These are phyloP conservation scores for Nannobrachium achirus DNA, from an alignment of 2,113 vertebrate species.

Conservation along the genomic window DNA sequence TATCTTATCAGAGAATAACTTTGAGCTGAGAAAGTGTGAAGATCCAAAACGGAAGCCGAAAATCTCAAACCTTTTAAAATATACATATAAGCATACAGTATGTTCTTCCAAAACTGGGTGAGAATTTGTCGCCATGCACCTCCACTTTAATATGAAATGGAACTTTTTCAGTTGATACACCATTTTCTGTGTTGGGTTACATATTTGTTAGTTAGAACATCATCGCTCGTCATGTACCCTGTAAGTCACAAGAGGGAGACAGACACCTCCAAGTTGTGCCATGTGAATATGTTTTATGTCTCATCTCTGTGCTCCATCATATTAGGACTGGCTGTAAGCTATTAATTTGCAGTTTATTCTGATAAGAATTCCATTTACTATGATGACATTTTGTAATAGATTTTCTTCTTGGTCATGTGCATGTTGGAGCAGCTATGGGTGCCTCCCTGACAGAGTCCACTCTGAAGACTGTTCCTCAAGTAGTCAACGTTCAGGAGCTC, in stretches of 20 bases:
- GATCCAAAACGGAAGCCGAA: too few species aligned
- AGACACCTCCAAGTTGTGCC: conserved; percentile 24
- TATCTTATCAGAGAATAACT: neutral
- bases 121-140: neutral
- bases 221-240: conserved; percentile 7
- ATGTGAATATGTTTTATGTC: neutral
- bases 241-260: conserved; percentile 69
- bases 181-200: too few species aligned
- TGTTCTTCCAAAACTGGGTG: too few species aligned
- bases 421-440: conserved; percentile 70
- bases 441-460: conserved; percentile 88
- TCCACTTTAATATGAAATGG: too few species aligned
- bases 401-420: conserved; percentile 16
- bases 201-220: neutral
- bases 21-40: too few species aligned
- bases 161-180: too few species aligned
- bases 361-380: too few species aligned
- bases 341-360: neutral
- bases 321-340: neutral
- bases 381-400: neutral
- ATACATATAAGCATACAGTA: too few species aligned
- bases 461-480: conserved; percentile 90
- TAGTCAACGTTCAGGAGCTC: conserved; percentile 90
- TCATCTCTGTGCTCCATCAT: neutral
- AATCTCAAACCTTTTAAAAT: too few species aligned